phyloP scores from a whole-genome alignment of 2,797 vertebrate species.

The Kryptolebias ocellatus region DNA sequence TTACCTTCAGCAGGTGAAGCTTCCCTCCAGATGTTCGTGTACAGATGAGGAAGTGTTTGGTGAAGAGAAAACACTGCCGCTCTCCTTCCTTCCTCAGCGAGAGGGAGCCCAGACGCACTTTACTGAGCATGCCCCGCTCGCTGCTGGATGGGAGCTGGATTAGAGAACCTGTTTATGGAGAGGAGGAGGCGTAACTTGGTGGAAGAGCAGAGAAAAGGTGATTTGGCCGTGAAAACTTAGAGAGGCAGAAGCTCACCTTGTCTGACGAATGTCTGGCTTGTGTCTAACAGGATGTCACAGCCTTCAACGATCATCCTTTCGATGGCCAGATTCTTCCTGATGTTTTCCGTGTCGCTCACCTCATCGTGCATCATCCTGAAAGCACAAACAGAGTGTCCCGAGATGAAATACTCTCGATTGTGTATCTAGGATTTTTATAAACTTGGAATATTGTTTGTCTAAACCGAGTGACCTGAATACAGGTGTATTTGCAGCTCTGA shows the following conservation, averaged over 20 bases:
- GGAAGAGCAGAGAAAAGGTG: neutral
- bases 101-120: constrained; percentile 92
- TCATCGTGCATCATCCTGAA: constrained; percentile 95
- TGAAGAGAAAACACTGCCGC: constrained; percentile 96
- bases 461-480: too few species aligned
- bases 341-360: constrained; percentile 97
- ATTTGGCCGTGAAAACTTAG: neutral
- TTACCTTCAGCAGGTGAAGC: constrained; percentile 94
- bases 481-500: too few species aligned
- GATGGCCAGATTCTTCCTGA: constrained; percentile 94
- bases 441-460: too few species aligned
- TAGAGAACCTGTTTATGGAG: constrained; percentile 85
- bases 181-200: neutral
- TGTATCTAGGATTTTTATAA: too few species aligned
- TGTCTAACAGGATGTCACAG: constrained; percentile 93
- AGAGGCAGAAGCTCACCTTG: constrained; percentile 83
- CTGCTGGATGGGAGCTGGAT: constrained; percentile 93
- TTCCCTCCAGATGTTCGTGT: constrained; percentile 96
- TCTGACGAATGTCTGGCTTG: constrained; percentile 94
- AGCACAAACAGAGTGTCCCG: neutral
- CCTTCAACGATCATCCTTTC: constrained; percentile 96
- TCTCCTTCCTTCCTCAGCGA: constrained; percentile 95
- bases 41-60: constrained; percentile 96
- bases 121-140: constrained; percentile 93
- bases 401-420: too few species aligned